Base-by-base conservation (phyloP, 2,113 vertebrate genomes). In the Lutjanus erythropterus region DNA sequence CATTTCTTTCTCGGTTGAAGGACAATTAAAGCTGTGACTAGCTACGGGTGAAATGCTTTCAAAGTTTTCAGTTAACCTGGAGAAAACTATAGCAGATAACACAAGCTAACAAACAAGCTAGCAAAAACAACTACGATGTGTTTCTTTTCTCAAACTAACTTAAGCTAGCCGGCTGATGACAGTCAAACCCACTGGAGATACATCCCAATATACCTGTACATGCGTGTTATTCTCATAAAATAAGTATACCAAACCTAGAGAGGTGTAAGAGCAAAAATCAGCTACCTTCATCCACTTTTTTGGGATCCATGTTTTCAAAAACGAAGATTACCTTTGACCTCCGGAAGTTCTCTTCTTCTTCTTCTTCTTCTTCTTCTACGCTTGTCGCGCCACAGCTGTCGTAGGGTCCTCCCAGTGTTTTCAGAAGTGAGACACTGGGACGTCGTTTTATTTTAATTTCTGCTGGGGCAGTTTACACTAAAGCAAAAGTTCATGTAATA, bases 291-390 rank as follows among this genome's bases (percentile, higher is more conserved):
- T 79, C 71, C 47, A 65, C 42, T 70, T 73, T 88, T 31, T 59
- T 83, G n/a, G 90, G 71, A 61, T 94, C 92, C 92, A 94, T 94
- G 87, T 91, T 94, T 91, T 85, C 55, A 89, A 91, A 87, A 8
- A 18, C 27, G 41, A 29, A 61, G 25, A 5, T 66, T 16, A 58
- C 85, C 89, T 92, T 72, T 83, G 66, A 89, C 87, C 75, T 1
- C 79, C 75, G 91, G 91, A 93, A 91, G 80, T 84, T 2, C 2
- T 85, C n/a, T n/a, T n/a, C n/a, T n/a, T n/a, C n/a, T 47, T 68
- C 27, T 44, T 49, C 44, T 39, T 49, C 65, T 18, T 64, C 27
- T 59, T 53, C 9, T 80, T 21, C 42, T 11, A 8, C 15, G 10
- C 0, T 47, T 3, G 0, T 42, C 46, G 56, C 21, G 23, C 55